phyloP scores from a whole-genome alignment of 2,113 vertebrate genomes.

The Clarias magur region DNA sequence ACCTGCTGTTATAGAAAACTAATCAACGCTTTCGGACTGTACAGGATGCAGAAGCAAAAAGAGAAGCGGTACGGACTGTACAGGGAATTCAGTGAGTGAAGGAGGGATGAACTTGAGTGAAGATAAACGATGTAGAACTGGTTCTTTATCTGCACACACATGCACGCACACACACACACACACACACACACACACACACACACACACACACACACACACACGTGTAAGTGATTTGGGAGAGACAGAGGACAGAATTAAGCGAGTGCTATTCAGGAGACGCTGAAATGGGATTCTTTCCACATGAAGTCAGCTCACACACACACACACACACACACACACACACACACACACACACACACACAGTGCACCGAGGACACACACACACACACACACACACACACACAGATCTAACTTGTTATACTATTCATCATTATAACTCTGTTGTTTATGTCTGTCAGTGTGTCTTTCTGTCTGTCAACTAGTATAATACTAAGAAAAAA shows the following conservation, averaged over 20 bases:
- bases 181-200: not conserved
- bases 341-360: not conserved
- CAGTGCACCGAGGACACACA: not conserved
- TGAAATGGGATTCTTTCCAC: constrained; percentile 25
- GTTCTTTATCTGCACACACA: not conserved
- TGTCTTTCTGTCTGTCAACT: not conserved
- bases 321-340: constrained; percentile 4
- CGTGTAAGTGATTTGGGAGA: constrained; percentile 30
- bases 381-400: constrained; percentile 15
- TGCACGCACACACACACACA: too few relatives aligned
- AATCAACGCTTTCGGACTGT: not conserved
- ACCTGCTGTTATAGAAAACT: not conserved
- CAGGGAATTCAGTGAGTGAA: not conserved
- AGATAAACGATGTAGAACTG: constrained; percentile 4
- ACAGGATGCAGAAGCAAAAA: not conserved
- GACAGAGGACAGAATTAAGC: constrained; percentile 4
- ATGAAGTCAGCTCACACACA: constrained; percentile 2
- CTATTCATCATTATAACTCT: not conserved
- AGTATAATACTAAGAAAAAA: not conserved
- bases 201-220: not conserved
- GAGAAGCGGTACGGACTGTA: too few relatives aligned
- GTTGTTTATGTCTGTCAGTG: not conserved
- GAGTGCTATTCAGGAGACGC: constrained; percentile 13
- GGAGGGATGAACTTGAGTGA: constrained; percentile 1
- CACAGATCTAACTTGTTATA: not conserved